Base-by-base conservation (phyloP, 1,140 invertebrate species). In the Heliconius congener region DNA sequence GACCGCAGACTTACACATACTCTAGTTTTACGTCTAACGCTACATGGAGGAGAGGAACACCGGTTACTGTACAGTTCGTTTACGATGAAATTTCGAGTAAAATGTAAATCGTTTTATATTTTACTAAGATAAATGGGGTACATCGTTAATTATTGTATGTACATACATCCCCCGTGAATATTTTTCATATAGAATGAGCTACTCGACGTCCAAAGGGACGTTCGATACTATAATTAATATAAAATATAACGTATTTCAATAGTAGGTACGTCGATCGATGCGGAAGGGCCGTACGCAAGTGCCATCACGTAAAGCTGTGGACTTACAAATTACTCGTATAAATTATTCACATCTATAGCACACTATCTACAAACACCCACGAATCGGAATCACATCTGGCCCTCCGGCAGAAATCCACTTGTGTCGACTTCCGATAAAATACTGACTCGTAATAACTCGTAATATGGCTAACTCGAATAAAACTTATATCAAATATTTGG, bases 291-390 rank as follows among this genome's bases (percentile, higher is more conserved):
- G 87, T 82, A 85, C 85, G 84, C 84, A 84, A 89, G 90, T 91
- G 89, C 88, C 88, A 91, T 94, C 91, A 92, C 88, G 91, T 93
- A 93, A 93, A 94, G 91, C 90, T 93, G 92, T 87, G 89, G 88
- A 92, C 92, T 94, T 93, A 94, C 91, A 94, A 91, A 91, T 91
- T 94, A 93, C 87, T 93, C 91, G 91, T 93, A 93, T 93, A 93
- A 94, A 93, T 93, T 94, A 94, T 94, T 93, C 92, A 94, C 93
- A 93, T 93, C 91, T 93, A 93, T 92, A 94, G 91, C 91, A 93
- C 91, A 93, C 91, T 94, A 94, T 94, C 93, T 94, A 94, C 93
- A 94, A 87, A 92, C 90, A 93, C 88, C 88, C 92, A 90, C 87
- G 82, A 83, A 86, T 88, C 88, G 88, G 84, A 86, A 86, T 89